Percentiles rank a stretch among this genome's conserved stretches.
phyloP scores from a whole-genome alignment of 2,113 vertebrate species.

The Ceyx cyanopectus region DNA sequence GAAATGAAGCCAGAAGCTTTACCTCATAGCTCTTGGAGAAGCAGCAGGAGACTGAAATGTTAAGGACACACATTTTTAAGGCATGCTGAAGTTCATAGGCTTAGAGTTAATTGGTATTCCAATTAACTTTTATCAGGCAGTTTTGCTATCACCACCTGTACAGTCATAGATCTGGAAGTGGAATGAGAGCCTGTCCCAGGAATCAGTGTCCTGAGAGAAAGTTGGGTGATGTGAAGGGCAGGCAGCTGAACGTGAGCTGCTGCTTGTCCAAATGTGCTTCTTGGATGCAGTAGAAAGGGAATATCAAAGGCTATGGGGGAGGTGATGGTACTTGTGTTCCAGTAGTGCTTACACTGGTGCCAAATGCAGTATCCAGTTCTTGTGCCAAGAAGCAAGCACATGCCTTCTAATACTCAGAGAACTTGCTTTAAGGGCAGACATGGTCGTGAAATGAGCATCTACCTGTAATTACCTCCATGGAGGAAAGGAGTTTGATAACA shows the following conservation, averaged over 20 bases:
- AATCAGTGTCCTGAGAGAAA: slow-evolving; percentile 7
- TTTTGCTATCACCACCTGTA: neutral
- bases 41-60: neutral
- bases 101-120: neutral
- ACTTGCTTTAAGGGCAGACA: neutral
- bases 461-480: slow-evolving; percentile 30
- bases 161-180: neutral
- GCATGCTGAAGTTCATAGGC: neutral
- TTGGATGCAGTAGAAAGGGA: slow-evolving; percentile 66
- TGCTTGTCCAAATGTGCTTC: slow-evolving; percentile 56
- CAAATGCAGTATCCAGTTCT: slow-evolving; percentile 42
- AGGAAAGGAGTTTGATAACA: slow-evolving; percentile 44
- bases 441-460: neutral
- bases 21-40: slow-evolving; percentile 23
- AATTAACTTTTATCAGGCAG: neutral
- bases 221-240: slow-evolving; percentile 6
- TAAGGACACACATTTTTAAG: neutral
- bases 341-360: slow-evolving; percentile 44
- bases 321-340: slow-evolving; percentile 47
- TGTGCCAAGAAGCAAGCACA: slow-evolving; percentile 36
- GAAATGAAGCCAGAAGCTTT: slow-evolving; percentile 42
- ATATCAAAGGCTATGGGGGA: slow-evolving; percentile 42
- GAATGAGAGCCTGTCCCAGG: neutral
- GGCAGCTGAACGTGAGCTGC: slow-evolving; percentile 31
- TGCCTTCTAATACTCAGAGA: neutral